phyloP scores from a whole-genome alignment of 2,797 vertebrate genomes.

The Enteromius unitaeniatus region DNA sequence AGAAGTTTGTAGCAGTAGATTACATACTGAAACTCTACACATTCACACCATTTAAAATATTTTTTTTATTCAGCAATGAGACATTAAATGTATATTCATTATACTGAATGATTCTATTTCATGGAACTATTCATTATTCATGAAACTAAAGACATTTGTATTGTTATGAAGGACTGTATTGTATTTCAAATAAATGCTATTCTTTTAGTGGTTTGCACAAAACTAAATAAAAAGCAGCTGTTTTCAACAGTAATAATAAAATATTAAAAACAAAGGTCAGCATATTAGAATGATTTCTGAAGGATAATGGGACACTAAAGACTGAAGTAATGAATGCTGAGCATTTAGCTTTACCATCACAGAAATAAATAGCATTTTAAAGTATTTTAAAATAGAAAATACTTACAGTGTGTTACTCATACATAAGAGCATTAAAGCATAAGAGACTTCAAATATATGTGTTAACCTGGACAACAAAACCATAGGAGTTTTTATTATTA shows the following conservation, averaged over 20 bases:
- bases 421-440: neutral
- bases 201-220: neutral
- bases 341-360: neutral
- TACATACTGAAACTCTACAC: neutral
- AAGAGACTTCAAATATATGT: neutral
- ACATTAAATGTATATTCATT: too few relatives aligned
- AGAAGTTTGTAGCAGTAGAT: neutral
- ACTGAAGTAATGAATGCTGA: neutral
- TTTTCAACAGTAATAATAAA: neutral
- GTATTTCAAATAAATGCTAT: neutral
- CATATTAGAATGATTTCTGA: neutral
- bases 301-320: neutral
- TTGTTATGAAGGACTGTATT: too few relatives aligned
- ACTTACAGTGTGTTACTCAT: neutral
- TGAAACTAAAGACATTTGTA: neutral
- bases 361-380: neutral
- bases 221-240: neutral
- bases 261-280: neutral
- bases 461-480: too few relatives aligned
- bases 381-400: neutral
- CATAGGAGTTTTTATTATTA: too few relatives aligned
- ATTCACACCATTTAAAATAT: neutral
- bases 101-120: too few relatives aligned
- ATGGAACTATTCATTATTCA: too few relatives aligned
- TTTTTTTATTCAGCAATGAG: neutral